Evolutionary conservation across 1,140 invertebrate genomes (phyloP).

Genomic region (Musca vetustissima): DNA sequence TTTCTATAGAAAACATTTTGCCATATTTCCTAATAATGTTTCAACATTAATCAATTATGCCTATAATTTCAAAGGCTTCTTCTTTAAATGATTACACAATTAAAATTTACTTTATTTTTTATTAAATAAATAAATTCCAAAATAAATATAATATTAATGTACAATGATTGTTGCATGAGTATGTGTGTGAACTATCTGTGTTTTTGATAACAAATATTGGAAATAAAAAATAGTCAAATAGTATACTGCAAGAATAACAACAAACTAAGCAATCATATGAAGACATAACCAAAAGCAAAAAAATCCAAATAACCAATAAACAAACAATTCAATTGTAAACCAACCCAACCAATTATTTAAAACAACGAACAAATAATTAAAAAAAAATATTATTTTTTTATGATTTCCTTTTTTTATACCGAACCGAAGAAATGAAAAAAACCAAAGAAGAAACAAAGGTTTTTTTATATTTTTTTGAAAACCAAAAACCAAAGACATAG

Average conservation of each 20-base stretch:
- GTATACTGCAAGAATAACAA: not conserved
- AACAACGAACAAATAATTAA: constrained; percentile 13
- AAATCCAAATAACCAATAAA: not conserved
- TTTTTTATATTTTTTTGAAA: not conserved
- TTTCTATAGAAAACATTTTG: no score
- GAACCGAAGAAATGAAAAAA: not conserved
- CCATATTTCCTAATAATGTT: no score
- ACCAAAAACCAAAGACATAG: not conserved
- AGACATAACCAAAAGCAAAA: no score
- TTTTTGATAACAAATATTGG: not conserved
- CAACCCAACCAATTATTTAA: constrained; percentile 20
- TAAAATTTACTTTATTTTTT: no score
- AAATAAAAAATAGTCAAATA: not conserved
- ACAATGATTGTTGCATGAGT: not conserved
- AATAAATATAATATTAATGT: no score
- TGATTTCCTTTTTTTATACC: constrained; percentile 6
- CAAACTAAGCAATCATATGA: not conserved
- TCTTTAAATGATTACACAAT: no score
- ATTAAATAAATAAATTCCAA: no score
- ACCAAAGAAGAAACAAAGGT: not conserved
- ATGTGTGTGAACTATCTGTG: not conserved
- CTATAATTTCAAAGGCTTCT: no score
- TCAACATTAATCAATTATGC: no score
- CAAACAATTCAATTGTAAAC: constrained; percentile 21
- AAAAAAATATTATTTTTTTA: constrained; percentile 20